phyloP scores from a whole-genome alignment of 2,888 invertebrate species.

The Candidula unifasciata region DNA sequence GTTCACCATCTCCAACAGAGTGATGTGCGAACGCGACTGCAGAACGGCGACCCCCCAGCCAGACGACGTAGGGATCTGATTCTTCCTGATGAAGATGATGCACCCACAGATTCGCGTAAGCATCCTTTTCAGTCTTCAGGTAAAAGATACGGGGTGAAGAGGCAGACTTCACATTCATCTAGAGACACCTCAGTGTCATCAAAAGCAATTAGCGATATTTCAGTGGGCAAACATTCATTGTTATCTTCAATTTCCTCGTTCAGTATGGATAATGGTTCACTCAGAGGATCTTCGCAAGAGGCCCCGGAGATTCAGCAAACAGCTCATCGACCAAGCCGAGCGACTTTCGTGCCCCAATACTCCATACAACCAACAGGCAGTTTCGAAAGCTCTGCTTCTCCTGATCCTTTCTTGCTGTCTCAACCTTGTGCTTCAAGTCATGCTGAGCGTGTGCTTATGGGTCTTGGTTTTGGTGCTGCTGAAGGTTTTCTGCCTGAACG shows the following conservation, averaged over 20 bases:
- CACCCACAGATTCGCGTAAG: not conserved
- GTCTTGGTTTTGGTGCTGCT: constrained; percentile 66
- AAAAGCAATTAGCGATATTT: not conserved
- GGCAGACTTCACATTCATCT: constrained; percentile 6
- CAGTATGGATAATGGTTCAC: constrained; percentile 44
- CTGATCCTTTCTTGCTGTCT: constrained; percentile 41
- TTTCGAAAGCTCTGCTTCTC: constrained; percentile 41
- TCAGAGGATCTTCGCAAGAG: constrained; percentile 11
- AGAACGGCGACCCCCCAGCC: not conserved
- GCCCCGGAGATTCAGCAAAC: not conserved
- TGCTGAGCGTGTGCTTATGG: constrained; percentile 67
- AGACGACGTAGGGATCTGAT: constrained; percentile 61
- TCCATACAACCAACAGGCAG: constrained; percentile 6
- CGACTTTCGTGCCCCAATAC: constrained; percentile 28
- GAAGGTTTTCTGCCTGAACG: constrained; percentile 72
- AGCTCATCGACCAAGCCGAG: constrained; percentile 11
- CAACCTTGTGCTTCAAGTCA: constrained; percentile 45
- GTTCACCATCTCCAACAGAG: not conserved
- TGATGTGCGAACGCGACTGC: not conserved
- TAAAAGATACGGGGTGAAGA: not conserved
- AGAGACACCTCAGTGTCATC: constrained; percentile 17
- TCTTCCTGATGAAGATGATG: constrained; percentile 67
- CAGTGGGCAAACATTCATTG: not conserved
- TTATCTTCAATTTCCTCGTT: constrained; percentile 39
- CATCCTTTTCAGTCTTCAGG: not conserved